Percentiles rank a stretch among this genome's conserved stretches.
These are phyloP conservation scores for Prosapia bicincta DNA, from an alignment of 2,888 invertebrate genomes.

Conservation along the genomic window DNA sequence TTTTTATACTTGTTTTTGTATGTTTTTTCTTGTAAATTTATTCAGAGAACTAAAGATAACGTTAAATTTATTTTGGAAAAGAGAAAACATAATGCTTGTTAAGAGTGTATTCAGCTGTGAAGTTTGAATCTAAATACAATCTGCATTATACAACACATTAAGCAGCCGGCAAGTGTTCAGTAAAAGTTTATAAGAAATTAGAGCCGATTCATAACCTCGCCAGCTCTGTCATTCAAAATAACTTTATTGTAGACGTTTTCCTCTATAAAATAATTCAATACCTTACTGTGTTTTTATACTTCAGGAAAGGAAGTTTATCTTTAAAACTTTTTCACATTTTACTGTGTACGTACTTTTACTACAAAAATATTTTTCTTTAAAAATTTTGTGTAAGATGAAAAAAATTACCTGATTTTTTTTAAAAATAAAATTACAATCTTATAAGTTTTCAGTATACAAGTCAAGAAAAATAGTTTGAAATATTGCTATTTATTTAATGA, in stretches of 20 bases:
- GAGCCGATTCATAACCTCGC: slow-evolving; percentile 13
- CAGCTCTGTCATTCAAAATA: not conserved
- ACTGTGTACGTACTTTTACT: too few species aligned
- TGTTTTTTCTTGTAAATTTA: not conserved
- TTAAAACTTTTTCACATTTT: too few species aligned
- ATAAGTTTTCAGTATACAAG: too few species aligned
- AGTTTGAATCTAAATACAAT: not conserved
- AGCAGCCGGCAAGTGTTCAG: too few species aligned
- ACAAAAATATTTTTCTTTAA: too few species aligned
- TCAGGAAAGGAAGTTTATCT: not conserved
- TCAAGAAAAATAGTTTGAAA: too few species aligned
- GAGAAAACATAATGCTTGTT: not conserved
- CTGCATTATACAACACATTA: not conserved
- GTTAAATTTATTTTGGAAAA: not conserved
- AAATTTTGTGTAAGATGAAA: too few species aligned
- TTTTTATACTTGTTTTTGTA: too few species aligned
- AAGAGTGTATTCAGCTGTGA: not conserved
- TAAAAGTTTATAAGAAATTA: slow-evolving; percentile 20
- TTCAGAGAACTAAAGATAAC: not conserved
- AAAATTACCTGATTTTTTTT: too few species aligned
- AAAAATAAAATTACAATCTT: too few species aligned
- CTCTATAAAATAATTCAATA: not conserved
- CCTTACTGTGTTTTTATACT: not conserved
- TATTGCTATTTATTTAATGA: too few species aligned
- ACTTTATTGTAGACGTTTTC: not conserved